phyloP scores from a whole-genome alignment of 2,113 vertebrate species.

The Charina bottae region DNA sequence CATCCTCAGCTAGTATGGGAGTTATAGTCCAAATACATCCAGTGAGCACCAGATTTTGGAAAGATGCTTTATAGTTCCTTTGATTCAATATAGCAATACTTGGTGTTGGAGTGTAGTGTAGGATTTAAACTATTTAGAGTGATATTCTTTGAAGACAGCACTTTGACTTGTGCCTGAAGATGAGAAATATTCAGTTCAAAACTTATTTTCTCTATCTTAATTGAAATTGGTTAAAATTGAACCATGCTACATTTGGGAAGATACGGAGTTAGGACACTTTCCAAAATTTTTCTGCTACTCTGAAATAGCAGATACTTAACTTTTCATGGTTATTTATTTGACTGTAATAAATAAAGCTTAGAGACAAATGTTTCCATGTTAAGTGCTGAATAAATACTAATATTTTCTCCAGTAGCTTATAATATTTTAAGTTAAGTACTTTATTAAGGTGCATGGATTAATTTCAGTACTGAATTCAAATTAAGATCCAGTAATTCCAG shows the following conservation, averaged over 20 bases:
- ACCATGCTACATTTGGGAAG: neutral
- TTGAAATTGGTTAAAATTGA: too few relatives aligned
- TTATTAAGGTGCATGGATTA: neutral
- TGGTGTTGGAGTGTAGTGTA: neutral
- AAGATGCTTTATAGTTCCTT: too few relatives aligned
- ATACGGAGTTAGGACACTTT: neutral
- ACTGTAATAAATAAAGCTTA: neutral
- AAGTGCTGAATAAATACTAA: neutral
- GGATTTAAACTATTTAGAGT: neutral
- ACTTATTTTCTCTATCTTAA: neutral
- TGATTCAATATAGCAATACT: neutral
- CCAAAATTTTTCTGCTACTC: neutral
- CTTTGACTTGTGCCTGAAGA: neutral
- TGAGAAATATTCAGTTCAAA: neutral
- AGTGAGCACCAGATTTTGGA: too few relatives aligned
- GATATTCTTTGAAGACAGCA: neutral
- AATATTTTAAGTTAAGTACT: neutral
- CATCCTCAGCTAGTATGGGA: too few relatives aligned
- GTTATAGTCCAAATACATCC: too few relatives aligned
- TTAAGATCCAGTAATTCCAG: neutral
- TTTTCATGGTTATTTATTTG: neutral
- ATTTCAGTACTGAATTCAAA: neutral
- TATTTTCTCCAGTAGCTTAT: neutral
- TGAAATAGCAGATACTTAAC: neutral
- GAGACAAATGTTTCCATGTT: neutral